These are phyloP conservation scores for Balaeniceps rex DNA, from an alignment of 2,113 vertebrate genomes.

Conservation along the genomic window DNA sequence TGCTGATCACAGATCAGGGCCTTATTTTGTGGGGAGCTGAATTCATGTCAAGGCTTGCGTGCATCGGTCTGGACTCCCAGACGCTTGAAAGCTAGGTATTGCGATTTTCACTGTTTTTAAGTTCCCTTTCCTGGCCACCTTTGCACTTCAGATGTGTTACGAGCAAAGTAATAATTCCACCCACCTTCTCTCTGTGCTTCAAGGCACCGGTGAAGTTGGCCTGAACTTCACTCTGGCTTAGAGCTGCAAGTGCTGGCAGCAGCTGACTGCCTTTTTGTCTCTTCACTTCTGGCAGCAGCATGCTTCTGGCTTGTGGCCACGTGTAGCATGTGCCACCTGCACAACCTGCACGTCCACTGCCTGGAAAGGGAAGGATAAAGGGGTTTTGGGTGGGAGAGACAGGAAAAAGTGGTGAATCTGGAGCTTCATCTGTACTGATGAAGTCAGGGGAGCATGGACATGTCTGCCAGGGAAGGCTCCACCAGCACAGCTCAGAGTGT, in stretches of 20 bases:
- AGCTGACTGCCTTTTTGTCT: background rate
- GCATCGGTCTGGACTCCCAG: fast-evolving
- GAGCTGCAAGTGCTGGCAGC: background rate
- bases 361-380: background rate
- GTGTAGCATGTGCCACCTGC: background rate
- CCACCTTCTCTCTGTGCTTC: background rate
- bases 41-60: background rate
- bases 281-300: fast-evolving
- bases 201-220: background rate
- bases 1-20: background rate
- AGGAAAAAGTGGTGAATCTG: background rate
- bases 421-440: background rate
- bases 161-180: background rate
- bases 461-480: background rate
- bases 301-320: background rate
- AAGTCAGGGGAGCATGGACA: background rate
- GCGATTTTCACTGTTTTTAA: background rate
- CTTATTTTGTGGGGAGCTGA: background rate
- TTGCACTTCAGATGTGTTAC: background rate
- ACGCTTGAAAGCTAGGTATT: background rate
- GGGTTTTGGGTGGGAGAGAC: background rate
- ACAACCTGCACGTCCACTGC: background rate
- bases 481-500: background rate
- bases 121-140: background rate
- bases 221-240: background rate